Percentiles rank a stretch among this genome's conserved stretches.
phyloP scores from a whole-genome alignment of 2,113 vertebrate genomes.

The Bathybates hornii region DNA sequence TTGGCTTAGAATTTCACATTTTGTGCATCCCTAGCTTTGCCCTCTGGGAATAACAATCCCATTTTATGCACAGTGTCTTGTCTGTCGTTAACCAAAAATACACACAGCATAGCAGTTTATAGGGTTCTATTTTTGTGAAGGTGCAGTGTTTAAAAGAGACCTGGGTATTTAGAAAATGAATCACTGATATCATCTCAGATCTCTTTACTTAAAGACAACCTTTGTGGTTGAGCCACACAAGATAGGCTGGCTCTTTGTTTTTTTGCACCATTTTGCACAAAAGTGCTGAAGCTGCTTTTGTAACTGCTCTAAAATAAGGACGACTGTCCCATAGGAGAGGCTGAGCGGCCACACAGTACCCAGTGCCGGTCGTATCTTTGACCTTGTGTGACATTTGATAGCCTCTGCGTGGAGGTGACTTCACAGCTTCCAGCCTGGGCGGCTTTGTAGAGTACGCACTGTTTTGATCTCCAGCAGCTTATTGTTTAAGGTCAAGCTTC shows the following conservation, averaged over 20 bases:
- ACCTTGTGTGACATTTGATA: conserved; percentile 42
- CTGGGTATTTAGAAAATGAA: not conserved
- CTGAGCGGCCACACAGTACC: not conserved
- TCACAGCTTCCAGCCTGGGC: not conserved
- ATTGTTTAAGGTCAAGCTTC: conserved; percentile 11
- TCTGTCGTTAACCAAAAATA: not conserved
- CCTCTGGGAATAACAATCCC: not conserved
- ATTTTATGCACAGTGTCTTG: not conserved
- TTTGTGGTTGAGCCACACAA: not conserved
- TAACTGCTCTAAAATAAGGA: not conserved
- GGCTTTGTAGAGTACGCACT: not conserved
- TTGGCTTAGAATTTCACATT: not conserved
- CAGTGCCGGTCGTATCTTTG: not conserved
- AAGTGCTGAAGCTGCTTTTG: not conserved
- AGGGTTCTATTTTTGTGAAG: not conserved
- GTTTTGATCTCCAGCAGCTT: not conserved
- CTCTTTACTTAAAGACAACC: not conserved
- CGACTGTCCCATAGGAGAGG: not conserved
- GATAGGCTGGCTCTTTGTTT: not conserved
- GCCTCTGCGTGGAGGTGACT: conserved; percentile 15
- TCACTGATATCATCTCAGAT: not conserved
- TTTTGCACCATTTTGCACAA: not conserved
- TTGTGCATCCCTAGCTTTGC: not conserved
- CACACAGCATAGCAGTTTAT: not conserved
- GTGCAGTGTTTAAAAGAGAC: not conserved